Conservation (phyloP, 2,888 invertebrate genomes). For the Heteropelma amictum region DNA sequence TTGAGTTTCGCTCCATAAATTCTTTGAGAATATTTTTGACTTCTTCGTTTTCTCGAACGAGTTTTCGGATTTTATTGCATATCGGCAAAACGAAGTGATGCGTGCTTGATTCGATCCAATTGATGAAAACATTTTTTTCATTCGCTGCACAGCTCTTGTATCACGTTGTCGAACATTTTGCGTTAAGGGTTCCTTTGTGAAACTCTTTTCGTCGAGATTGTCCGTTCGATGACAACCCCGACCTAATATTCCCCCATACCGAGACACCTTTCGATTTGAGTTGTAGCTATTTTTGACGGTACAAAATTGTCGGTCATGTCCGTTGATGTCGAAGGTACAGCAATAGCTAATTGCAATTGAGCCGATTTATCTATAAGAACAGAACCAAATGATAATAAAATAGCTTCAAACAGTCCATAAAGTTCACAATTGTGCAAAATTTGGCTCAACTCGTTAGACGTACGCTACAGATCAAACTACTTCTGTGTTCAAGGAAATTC, state of each 20-base stretch:
- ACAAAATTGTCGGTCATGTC: too few species aligned
- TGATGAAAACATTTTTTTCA: slow-evolving; percentile 17
- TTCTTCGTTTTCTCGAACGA: slow-evolving; percentile 14
- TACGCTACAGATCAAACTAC: too few species aligned
- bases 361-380: not conserved
- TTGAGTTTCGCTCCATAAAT: slow-evolving; percentile 14
- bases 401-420: not conserved
- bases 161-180: slow-evolving; percentile 19
- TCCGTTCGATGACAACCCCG: slow-evolving; percentile 26
- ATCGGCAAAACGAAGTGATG: slow-evolving; percentile 24
- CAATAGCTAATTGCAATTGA: not conserved
- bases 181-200: too few species aligned
- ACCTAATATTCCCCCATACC: slow-evolving; percentile 22
- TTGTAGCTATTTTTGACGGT: too few species aligned
- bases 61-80: slow-evolving; percentile 3
- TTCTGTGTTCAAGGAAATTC: too few species aligned
- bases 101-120: slow-evolving; percentile 14
- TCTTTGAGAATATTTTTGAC: slow-evolving; percentile 1
- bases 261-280: not conserved
- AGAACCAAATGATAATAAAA: not conserved
- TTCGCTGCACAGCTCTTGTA: slow-evolving; percentile 5
- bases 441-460: too few species aligned
- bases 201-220: not conserved
- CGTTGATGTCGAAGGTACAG: not conserved
- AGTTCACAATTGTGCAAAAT: too few species aligned